Conservation (phyloP, 2,113 vertebrate species). For the Piaya cayana region DNA sequence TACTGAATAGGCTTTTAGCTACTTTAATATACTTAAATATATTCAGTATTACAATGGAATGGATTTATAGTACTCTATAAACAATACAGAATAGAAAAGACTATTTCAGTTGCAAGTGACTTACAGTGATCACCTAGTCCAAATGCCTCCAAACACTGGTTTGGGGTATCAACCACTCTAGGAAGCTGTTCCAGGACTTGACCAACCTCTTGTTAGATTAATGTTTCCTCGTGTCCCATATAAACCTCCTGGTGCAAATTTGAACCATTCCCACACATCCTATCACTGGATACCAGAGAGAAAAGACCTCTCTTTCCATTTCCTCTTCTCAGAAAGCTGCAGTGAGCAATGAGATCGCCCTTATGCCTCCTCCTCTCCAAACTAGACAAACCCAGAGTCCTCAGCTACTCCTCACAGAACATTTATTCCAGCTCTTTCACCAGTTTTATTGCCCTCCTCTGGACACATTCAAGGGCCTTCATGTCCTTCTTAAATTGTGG, state of each 20-base stretch:
- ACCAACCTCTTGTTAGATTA: neutral
- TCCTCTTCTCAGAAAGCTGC: neutral
- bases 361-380: too few relatives aligned
- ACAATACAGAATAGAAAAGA: neutral
- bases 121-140: neutral
- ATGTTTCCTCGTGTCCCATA: neutral
- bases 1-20: neutral
- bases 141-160: neutral
- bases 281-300: neutral
- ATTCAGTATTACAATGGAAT: neutral
- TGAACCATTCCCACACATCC: rapidly evolving
- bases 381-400: too few relatives aligned
- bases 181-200: neutral
- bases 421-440: too few relatives aligned
- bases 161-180: rapidly evolving
- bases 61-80: neutral
- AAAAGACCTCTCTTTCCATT: neutral
- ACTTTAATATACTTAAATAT: neutral
- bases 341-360: too few relatives aligned
- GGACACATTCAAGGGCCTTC: too few relatives aligned
- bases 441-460: too few relatives aligned
- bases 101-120: neutral
- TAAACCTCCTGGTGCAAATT: neutral
- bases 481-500: too few relatives aligned
- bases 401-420: too few relatives aligned